Percentiles rank a stretch among this genome's conserved stretches.
These are phyloP conservation scores for Platerodrilus igneus DNA, from an alignment of 2,888 invertebrate species.

Conservation along the genomic window DNA sequence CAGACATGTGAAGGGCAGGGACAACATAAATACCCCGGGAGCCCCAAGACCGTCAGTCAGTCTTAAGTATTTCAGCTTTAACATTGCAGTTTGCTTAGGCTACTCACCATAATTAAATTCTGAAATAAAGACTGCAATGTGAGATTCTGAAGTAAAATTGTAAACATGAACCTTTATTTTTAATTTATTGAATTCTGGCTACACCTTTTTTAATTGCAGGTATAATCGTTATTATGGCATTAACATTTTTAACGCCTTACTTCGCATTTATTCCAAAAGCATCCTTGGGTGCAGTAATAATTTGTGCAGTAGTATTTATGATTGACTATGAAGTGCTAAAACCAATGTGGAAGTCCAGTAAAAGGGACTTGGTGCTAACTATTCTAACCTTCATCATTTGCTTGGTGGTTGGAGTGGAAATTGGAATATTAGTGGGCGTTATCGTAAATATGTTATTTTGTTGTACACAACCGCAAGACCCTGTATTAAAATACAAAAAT, in stretches of 20 bases:
- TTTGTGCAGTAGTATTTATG: slow-evolving; percentile 93
- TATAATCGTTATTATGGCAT: slow-evolving; percentile 71
- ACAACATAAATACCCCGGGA: no score
- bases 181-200: no score
- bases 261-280: slow-evolving; percentile 88
- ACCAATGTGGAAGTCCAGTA: slow-evolving; percentile 79
- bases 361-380: slow-evolving; percentile 75
- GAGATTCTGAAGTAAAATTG: neutral
- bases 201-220: slow-evolving; percentile 50
- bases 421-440: slow-evolving; percentile 80
- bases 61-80: no score
- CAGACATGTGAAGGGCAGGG: no score
- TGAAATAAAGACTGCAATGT: no score
- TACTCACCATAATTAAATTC: no score
- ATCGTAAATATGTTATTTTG: slow-evolving; percentile 72
- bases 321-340: slow-evolving; percentile 86
- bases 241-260: slow-evolving; percentile 82
- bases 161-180: no score
- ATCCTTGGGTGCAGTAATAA: slow-evolving; percentile 86
- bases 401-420: slow-evolving; percentile 76
- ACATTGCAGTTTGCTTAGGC: no score
- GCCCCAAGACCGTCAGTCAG: no score
- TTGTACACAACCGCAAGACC: slow-evolving; percentile 80
- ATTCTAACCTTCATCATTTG: slow-evolving; percentile 80
- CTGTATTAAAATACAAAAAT: slow-evolving; percentile 66